Conservation (phyloP, 2,888 invertebrate species). For the Formica aserva region DNA sequence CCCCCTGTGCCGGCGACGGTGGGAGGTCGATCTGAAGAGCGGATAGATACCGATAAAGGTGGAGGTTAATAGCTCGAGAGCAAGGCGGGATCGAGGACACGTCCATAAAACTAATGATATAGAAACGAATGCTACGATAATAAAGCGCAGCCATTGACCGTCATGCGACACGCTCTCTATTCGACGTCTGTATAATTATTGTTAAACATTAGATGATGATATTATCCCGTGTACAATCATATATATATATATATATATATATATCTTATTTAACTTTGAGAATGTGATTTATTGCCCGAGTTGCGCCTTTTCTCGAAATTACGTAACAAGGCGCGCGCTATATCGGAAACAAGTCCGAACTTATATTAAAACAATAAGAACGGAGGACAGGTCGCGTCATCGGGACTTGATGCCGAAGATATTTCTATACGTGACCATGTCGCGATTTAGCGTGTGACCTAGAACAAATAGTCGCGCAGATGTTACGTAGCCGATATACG, state of each 20-base stretch:
- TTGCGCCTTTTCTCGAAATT: not conserved
- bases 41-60: not conserved
- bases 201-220: not conserved
- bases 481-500: conserved; percentile 43
- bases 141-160: not conserved
- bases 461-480: conserved; percentile 46
- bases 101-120: not conserved
- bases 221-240: not conserved
- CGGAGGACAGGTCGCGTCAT: conserved; percentile 37
- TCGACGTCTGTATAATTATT: not conserved
- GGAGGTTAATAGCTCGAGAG: conserved; percentile 16
- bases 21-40: conserved; percentile 35
- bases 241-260: not conserved
- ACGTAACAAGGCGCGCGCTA: conserved; percentile 13
- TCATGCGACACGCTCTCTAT: not conserved
- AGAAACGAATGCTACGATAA: not conserved
- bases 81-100: not conserved
- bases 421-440: conserved; percentile 47
- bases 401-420: conserved; percentile 27
- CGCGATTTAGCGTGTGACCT: conserved; percentile 49
- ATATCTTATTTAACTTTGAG: not conserved
- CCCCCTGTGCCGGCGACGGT: not conserved
- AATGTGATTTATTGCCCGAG: conserved; percentile 5
- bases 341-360: conserved; percentile 27
- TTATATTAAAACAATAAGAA: conserved; percentile 52